These are phyloP conservation scores for Phasia obesa DNA, from an alignment of 2,888 invertebrate species.

Conservation along the genomic window DNA sequence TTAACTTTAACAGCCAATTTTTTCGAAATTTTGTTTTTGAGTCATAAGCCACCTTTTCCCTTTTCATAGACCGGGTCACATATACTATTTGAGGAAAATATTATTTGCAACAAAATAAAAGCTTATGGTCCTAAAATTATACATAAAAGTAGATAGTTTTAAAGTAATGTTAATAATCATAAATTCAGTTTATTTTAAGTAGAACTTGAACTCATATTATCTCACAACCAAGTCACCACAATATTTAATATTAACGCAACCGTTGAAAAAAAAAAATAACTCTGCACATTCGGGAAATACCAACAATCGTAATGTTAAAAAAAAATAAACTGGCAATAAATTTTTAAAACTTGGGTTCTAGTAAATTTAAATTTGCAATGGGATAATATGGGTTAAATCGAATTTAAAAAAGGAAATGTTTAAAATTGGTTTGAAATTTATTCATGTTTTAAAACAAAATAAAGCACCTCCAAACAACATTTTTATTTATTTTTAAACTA, in stretches of 20 bases:
- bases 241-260: constrained; percentile 33
- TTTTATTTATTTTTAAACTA: constrained; percentile 17
- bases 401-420: constrained; percentile 10
- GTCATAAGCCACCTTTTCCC: too few species aligned
- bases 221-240: constrained; percentile 73
- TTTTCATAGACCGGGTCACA: too few species aligned
- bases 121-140: too few species aligned
- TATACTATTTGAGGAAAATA: too few species aligned
- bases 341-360: neutral
- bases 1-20: too few species aligned
- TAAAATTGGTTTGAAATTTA: constrained; percentile 44
- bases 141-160: too few species aligned
- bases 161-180: too few species aligned
- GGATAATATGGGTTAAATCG: constrained; percentile 81
- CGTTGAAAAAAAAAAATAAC: constrained; percentile 22
- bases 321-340: neutral
- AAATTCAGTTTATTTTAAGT: constrained; percentile 1
- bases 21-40: too few species aligned
- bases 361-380: constrained; percentile 73
- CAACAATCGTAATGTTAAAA: constrained; percentile 56
- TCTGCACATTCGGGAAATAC: constrained; percentile 62
- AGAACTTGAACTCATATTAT: constrained; percentile 78
- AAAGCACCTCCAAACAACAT: constrained; percentile 22
- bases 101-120: too few species aligned
- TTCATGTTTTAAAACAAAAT: constrained; percentile 51